A percentile compares a stretch with the other conserved stretches of the same genome.
Conservation (phyloP, 1,140 invertebrate genomes). For the Vanessa tameamea region DNA sequence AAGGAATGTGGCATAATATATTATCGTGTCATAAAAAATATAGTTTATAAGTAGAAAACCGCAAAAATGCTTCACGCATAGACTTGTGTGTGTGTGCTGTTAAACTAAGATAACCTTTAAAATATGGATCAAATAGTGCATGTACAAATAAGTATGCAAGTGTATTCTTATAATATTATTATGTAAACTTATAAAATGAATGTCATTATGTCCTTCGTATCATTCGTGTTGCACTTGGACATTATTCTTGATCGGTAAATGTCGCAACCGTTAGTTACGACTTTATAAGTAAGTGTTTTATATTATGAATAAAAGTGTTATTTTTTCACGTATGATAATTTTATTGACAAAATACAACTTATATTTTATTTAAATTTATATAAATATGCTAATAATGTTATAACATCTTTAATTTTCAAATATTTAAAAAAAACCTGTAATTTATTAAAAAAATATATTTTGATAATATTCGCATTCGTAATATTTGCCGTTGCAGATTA, state of each 20-base stretch:
- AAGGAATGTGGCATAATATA: background rate
- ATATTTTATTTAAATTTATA: no score
- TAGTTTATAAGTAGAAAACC: constrained; percentile 7
- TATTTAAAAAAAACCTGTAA: no score
- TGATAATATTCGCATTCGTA: no score
- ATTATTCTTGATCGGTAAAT: constrained; percentile 35
- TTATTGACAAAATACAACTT: no score
- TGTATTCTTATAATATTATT: constrained; percentile 17
- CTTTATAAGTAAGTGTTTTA: background rate
- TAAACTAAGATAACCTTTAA: background rate
- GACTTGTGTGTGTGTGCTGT: background rate
- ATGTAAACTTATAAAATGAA: constrained; percentile 50
- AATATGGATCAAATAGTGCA: background rate
- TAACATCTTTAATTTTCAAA: no score
- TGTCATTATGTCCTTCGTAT: constrained; percentile 40
- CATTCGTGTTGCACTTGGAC: constrained; percentile 37
- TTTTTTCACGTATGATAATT: no score
- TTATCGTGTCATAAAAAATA: background rate
- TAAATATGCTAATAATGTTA: no score
- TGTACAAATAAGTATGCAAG: constrained; percentile 27
- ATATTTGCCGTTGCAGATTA: no score
- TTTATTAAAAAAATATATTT: no score
- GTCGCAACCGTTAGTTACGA: constrained; percentile 32
- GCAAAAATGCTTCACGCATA: background rate
- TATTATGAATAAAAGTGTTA: background rate